phyloP scores from a whole-genome alignment of 2,797 vertebrate genomes.

The Girardinus metallicus region DNA sequence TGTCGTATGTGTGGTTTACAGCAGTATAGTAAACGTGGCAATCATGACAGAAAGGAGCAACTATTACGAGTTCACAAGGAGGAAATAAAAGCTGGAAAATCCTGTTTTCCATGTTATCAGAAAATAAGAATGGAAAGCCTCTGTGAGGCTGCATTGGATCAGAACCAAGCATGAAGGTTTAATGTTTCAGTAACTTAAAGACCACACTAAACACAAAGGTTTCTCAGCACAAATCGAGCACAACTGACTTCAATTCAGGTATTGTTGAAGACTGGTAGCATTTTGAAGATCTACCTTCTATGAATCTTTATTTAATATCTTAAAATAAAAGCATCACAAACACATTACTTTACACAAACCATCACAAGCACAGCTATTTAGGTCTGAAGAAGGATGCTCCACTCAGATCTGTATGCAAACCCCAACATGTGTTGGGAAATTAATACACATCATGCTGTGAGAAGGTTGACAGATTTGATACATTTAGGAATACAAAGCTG shows the following conservation, averaged over 20 bases:
- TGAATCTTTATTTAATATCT: neutral
- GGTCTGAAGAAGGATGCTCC: neutral
- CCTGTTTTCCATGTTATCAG: too few species aligned
- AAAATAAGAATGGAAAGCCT: too few species aligned
- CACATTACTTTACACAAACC: neutral
- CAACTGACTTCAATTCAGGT: neutral
- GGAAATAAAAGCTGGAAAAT: neutral
- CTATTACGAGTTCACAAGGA: neutral
- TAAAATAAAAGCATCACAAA: neutral
- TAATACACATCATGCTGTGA: neutral
- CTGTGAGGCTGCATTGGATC: too few species aligned
- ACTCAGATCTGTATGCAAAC: neutral
- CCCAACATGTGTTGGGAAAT: neutral
- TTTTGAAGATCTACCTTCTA: neutral
- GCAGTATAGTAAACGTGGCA: neutral
- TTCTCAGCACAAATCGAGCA: neutral
- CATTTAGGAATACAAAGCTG: neutral
- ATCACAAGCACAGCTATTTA: neutral
- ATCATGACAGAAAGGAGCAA: neutral
- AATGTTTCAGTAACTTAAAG: neutral
- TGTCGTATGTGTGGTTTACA: neutral
- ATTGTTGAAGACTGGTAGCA: neutral
- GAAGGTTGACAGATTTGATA: neutral
- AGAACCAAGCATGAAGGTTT: too few species aligned
- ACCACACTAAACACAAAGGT: neutral